A percentile compares a stretch with the other conserved stretches of the same genome.
Conservation (phyloP, 2,888 invertebrate species). For the Acanthoscelides obtectus region DNA sequence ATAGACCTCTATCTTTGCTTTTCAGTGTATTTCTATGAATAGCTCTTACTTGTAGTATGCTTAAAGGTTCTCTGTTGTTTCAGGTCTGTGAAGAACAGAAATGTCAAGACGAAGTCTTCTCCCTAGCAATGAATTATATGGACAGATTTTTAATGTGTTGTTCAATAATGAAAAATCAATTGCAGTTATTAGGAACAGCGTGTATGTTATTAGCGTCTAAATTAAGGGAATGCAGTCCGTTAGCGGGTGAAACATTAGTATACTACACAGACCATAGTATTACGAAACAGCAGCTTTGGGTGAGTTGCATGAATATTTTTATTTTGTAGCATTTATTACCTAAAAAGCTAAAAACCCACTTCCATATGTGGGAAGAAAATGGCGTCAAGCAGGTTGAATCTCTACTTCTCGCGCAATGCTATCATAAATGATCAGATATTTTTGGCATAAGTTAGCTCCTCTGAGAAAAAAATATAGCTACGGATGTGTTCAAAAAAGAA, state of each 20-base stretch:
- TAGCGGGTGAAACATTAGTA: constrained; percentile 76
- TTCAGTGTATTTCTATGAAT: too few species aligned
- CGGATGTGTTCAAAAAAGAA: too few species aligned
- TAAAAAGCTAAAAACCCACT: too few species aligned
- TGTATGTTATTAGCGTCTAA: constrained; percentile 92
- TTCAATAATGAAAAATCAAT: constrained; percentile 76
- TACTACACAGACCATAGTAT: constrained; percentile 94
- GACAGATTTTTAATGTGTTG: constrained; percentile 88
- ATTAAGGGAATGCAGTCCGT: constrained; percentile 79
- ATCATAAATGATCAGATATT: too few species aligned
- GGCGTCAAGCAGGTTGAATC: too few species aligned
- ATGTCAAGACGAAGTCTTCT: constrained; percentile 91
- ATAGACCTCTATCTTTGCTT: too few species aligned
- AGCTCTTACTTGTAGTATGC: too few species aligned
- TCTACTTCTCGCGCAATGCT: too few species aligned
- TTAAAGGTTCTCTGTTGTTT: constrained; percentile 27
- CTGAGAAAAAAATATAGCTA: too few species aligned
- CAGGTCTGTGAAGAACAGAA: constrained; percentile 93
- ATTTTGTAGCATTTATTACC: neutral
- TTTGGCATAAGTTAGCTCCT: too few species aligned
- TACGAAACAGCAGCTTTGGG: constrained; percentile 78
- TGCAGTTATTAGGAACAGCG: constrained; percentile 88
- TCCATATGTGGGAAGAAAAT: too few species aligned
- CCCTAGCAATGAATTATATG: constrained; percentile 87
- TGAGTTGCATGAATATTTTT: constrained; percentile 53